phyloP scores from a whole-genome alignment of 1,140 invertebrate species.

The Orchestia grillus region DNA sequence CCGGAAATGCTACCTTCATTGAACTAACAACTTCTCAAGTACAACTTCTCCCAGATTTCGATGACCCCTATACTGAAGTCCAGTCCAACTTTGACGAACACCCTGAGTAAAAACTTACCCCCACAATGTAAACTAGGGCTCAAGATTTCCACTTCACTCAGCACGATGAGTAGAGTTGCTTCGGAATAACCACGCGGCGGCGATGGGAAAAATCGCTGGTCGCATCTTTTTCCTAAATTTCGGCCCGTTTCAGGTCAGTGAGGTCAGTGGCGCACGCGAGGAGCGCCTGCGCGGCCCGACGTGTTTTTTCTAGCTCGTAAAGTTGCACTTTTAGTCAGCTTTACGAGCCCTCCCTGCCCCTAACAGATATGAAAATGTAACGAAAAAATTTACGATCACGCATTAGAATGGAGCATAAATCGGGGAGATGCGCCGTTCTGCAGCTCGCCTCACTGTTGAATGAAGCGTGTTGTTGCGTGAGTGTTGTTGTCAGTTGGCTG shows the following conservation, averaged over 20 bases:
- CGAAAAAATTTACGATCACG: constrained; percentile 33
- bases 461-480: background rate
- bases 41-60: no score
- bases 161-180: background rate
- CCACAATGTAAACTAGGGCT: background rate
- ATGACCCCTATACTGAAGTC: no score
- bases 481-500: background rate
- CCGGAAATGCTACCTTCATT: no score
- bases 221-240: background rate
- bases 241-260: background rate
- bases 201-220: background rate
- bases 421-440: background rate
- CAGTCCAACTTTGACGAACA: background rate
- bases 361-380: constrained; percentile 46
- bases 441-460: background rate
- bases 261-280: background rate
- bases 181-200: background rate
- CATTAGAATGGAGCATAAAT: constrained; percentile 50
- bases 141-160: background rate
- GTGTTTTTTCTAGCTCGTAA: constrained; percentile 44
- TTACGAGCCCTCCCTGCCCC: constrained; percentile 37
- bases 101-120: background rate
- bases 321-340: constrained; percentile 43
- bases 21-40: no score
- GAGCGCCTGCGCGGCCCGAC: background rate